These are phyloP conservation scores for Prinia subflava DNA, from an alignment of 2,113 vertebrate genomes.

Conservation along the genomic window DNA sequence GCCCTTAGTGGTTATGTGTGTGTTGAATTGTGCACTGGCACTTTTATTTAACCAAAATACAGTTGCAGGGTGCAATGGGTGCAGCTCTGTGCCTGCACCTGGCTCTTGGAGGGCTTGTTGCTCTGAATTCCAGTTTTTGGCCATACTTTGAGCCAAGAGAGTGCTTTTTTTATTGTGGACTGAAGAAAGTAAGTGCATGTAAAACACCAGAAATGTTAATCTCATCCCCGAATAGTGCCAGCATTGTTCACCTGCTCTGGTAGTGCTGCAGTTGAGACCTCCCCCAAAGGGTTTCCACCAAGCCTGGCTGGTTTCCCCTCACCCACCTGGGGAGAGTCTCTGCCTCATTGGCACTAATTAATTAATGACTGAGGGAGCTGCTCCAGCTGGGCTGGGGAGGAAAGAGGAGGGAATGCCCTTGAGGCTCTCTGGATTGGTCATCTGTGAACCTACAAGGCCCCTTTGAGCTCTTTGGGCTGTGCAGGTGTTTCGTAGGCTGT, in stretches of 20 bases:
- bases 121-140: background rate
- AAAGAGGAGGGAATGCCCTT: no score
- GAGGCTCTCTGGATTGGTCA: background rate
- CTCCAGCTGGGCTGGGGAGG: background rate
- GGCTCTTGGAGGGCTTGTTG: background rate
- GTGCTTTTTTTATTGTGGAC: background rate
- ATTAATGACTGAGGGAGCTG: background rate
- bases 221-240: background rate
- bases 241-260: background rate
- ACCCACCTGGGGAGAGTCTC: background rate
- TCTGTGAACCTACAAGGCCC: accelerated
- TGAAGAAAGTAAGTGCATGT: background rate
- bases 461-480: background rate
- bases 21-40: background rate
- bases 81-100: background rate
- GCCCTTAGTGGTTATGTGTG: background rate
- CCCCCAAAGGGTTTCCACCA: accelerated
- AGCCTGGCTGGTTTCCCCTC: background rate
- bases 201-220: background rate
- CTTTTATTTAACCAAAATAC: background rate
- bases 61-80: background rate
- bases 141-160: background rate
- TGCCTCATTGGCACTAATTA: background rate
- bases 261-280: background rate
- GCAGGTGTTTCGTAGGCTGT: background rate